Evolutionary conservation across 1,140 invertebrate genomes (phyloP), one percentile per base, ranked within the genome.

Genomic region (Triops cancriformis): DNA sequence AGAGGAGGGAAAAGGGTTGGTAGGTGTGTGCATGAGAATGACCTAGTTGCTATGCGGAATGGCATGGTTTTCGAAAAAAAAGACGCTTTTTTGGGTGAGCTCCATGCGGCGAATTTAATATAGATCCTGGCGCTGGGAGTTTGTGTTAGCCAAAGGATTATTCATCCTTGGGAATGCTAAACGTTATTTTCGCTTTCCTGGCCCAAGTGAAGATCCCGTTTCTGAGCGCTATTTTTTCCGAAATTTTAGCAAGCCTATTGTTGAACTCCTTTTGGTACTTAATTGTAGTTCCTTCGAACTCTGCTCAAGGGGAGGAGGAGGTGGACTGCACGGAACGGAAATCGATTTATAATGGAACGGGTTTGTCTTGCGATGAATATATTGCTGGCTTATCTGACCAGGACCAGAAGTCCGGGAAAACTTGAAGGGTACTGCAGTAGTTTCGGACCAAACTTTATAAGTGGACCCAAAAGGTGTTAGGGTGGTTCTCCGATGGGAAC

Each of bases 31-130:
- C 51, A 23, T 7, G 51, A 18, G 51, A 64, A 64, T 64, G 51
- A 23, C n/a, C 51, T 64, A 64, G 51, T 64, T 64, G 51, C 51
- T 64, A 64, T 64, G 51, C 51, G 51, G 51, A 64, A 64, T 64
- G 23, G 51, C 14, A 14, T 12, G 51, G 7, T 14, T 18, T 14
- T 37, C 2, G 31, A 7, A 37, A 23, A 23, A 64, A 64, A 64
- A 45, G 43, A 64, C 12, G 45, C 45, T 7, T 7, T 7, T 37
- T 37, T 37, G 31, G 31, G 31, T 23, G 51, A 64, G 51, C 51
- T 64, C 51, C 51, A 64, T 64, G 51, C 51, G 51, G n/a, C n/a
- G 51, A 64, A 64, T 64, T 64, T 64, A 64, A 64, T 64, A 64
- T 64, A 64, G 51, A 64, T 64, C n/a, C 51, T 64, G 10, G 51